A percentile compares a stretch with the other conserved stretches of the same genome.
phyloP scores from a whole-genome alignment of 2,113 vertebrate species.

The Cyphomyrus discorhynchus region DNA sequence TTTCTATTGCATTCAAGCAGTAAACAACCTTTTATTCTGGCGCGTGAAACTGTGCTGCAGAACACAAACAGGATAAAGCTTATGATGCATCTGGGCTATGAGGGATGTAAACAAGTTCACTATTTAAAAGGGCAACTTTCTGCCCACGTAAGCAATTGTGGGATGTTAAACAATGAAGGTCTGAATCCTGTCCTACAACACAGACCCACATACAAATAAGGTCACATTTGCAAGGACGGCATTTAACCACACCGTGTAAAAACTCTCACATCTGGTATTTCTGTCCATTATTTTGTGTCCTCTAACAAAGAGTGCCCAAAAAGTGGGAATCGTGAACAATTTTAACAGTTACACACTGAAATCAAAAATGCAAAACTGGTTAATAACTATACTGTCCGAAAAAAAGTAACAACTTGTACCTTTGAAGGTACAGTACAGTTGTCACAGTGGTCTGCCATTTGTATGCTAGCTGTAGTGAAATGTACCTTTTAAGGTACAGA shows the following conservation, averaged over 20 bases:
- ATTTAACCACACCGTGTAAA: background rate
- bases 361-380: background rate
- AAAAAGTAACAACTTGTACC: background rate
- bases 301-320: background rate
- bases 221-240: background rate
- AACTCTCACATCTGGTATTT: background rate
- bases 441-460: background rate
- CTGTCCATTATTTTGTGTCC: background rate
- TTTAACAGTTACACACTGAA: background rate
- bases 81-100: background rate
- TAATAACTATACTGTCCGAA: background rate
- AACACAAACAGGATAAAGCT: background rate
- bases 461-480: background rate
- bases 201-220: background rate
- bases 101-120: background rate
- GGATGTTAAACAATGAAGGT: background rate
- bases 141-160: background rate
- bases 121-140: background rate
- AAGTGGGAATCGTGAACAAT: background rate
- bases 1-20: background rate
- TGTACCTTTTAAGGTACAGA: background rate
- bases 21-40: background rate
- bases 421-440: background rate
- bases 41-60: background rate
- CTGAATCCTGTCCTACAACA: background rate